Evolutionary conservation across 1,140 invertebrate species (phyloP).

Genomic region (Saccostrea cuccullata): DNA sequence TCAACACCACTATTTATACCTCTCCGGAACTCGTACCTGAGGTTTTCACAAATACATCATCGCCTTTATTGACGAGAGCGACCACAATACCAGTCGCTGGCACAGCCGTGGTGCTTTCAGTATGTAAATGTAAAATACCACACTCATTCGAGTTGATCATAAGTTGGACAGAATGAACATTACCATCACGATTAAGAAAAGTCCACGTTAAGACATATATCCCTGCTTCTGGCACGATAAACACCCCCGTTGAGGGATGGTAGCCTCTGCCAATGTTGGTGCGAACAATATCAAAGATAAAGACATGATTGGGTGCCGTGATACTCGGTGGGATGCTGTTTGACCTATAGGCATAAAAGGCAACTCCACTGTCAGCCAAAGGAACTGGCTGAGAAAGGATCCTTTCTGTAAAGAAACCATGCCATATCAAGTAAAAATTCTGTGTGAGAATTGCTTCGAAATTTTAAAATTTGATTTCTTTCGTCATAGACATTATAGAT

Average conservation of each 20-base stretch:
- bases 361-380: neutral
- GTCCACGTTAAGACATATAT: neutral
- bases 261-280: neutral
- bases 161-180: neutral
- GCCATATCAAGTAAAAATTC: no score
- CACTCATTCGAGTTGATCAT: neutral
- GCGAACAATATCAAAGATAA: neutral
- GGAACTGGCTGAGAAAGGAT: neutral
- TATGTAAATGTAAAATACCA: neutral
- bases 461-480: no score
- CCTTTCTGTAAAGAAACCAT: neutral
- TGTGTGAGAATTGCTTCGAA: no score
- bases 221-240: neutral
- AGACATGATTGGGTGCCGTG: neutral
- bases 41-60: neutral
- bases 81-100: neutral
- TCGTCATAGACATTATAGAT: no score
- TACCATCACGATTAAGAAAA: neutral
- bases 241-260: neutral
- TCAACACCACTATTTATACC: neutral
- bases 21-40: neutral
- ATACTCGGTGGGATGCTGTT: neutral
- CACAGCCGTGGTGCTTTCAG: neutral
- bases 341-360: neutral
- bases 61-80: neutral